Base-by-base conservation (phyloP, 2,113 vertebrate species). In the Speoplatyrhinus poulsoni region DNA sequence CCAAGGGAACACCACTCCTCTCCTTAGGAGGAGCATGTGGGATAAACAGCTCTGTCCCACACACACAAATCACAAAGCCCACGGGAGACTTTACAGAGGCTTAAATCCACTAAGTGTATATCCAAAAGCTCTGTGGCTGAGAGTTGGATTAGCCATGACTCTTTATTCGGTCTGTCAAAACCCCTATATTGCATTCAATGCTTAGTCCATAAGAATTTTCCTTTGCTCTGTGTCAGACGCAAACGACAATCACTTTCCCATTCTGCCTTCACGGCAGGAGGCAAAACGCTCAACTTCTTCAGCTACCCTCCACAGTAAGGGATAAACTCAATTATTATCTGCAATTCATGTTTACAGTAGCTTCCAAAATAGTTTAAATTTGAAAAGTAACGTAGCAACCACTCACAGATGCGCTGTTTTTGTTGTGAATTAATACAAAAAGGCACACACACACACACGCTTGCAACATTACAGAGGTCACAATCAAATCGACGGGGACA, bases 21-120 rank as follows among this genome's bases (percentile, higher is more conserved):
- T 82, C 12, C 1, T 65, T 26, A 63, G 84, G 72, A 7, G 11
- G 65, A 72, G 73, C 87, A 87, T 82, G 79, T 88, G 86, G 82
- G 68, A 77, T 49, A 57, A 62, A 66, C 88, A 82, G 77, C 75
- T 76, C 70, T 60, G 55, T 19, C 49, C 46, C 33, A 13, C 56
- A 26, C 46, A 76, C 65, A 79, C 78, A 10, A 52, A 8, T 8
- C 13, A 15, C 49, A 52, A 11, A 12, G 13, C 10, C 10, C 49
- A 52, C 13, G 3, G 49, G 36, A 60, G 72, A 76, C 81, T 85
- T 91, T 85, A 83, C 77, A 17, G 17, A 26, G 63, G 84, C 81
- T 90, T 88, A 88, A 50, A 12, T 77, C 75, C 68, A 75, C 65
- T 47, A 74, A 83, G 72, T 62, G 46, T 26, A 75, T 67, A 72